Evolutionary conservation across 2,797 vertebrate genomes (phyloP), one percentile per base, ranked within the genome.

Genomic region (Periparus ater): DNA sequence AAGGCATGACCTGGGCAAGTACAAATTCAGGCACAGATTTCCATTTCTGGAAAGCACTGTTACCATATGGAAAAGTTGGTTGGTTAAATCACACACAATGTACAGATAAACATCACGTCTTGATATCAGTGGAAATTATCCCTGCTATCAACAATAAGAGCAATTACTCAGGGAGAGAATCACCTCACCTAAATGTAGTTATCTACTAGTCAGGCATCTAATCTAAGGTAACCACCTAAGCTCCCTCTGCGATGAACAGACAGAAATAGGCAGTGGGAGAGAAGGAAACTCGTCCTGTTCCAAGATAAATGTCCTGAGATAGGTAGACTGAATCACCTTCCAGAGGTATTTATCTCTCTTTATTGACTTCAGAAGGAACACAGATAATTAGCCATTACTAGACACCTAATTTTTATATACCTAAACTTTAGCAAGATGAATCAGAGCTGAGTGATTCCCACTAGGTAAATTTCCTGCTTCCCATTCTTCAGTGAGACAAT

Each of bases 361-460:
- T 79, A 88, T 70, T 86, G 91, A 94, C 50, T 93, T 25, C 51
- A 93, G 66, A 91, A 80, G 44, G 54, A 93, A 51, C 18, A 60
- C 2, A 84, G 83, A 76, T 84, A 96, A 95, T 95, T 95, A 96
- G 73, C 83, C 66, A 78, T 78, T 88, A 95, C 73, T 88, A 95
- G 80, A 86, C 88, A 93, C 25, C 58, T 86, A 84, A 93, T 81
- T 95, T 96, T 94, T 91, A 86, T 82, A 70, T 75, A 81, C 44
- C 76, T 75, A 76, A 96, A 90, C 29, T 65, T 75, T 13, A 88
- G 44, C 55, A 70, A 72, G 83, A 91, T 88, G 85, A 95, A 86
- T 94, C 75, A 93, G 58, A 96, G 55, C 8, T 0, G 0, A 75
- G 40, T 62, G 70, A 91, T 88, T 93, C 87, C 51, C 0, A 1